phyloP scores from a whole-genome alignment of 2,113 vertebrate genomes.

The Scytalopus superciliaris region DNA sequence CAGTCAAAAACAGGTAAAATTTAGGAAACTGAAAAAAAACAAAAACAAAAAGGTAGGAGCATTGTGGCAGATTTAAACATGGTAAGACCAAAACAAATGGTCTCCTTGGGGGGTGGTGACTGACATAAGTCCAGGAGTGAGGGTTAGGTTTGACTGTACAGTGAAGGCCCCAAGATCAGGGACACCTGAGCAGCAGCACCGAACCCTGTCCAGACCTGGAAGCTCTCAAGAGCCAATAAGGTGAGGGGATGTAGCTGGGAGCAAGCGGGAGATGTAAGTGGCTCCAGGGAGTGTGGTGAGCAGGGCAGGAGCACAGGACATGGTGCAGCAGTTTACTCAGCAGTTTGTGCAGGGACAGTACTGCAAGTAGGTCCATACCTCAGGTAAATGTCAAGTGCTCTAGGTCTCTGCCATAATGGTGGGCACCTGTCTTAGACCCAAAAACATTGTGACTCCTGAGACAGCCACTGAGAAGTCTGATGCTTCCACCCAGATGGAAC shows the following conservation, averaged over 20 bases:
- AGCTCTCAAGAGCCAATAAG: not conserved
- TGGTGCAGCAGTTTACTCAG: accelerated
- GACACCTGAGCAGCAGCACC: accelerated
- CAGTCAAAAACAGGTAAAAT: not conserved
- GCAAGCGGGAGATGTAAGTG: accelerated
- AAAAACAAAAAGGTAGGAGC: not conserved
- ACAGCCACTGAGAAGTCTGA: not conserved
- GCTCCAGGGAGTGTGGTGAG: accelerated
- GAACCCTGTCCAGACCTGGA: no score
- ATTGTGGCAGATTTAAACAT: not conserved
- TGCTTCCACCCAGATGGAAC: not conserved
- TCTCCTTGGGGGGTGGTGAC: no score
- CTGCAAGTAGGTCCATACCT: accelerated
- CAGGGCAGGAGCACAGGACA: accelerated
- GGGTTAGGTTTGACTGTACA: accelerated
- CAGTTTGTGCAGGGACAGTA: accelerated
- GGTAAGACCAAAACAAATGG: not conserved
- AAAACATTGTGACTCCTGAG: not conserved
- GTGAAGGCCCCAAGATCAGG: accelerated
- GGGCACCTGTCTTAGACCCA: not conserved
- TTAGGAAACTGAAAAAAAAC: not conserved
- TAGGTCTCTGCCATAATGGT: not conserved
- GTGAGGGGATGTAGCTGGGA: accelerated
- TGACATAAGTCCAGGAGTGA: not conserved
- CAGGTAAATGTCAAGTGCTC: not conserved